These are phyloP conservation scores for Eciton burchellii DNA, from an alignment of 1,140 invertebrate species.

Conservation along the genomic window DNA sequence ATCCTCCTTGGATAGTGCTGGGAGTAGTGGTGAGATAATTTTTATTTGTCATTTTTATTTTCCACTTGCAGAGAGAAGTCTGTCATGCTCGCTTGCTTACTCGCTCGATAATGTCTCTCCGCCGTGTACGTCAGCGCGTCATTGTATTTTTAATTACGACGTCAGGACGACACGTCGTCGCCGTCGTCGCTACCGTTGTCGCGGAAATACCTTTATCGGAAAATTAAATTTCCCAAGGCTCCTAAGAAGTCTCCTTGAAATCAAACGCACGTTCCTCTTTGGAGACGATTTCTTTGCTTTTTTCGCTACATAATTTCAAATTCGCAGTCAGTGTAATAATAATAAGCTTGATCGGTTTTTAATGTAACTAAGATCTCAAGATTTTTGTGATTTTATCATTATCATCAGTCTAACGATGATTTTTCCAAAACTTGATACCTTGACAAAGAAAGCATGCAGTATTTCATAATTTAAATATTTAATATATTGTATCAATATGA, in stretches of 20 bases:
- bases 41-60: constrained; percentile 62
- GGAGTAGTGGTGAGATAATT: constrained; percentile 83
- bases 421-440: not conserved
- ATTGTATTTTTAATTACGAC: constrained; percentile 62
- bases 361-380: not conserved
- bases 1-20: constrained; percentile 85
- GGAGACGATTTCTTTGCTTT: not conserved
- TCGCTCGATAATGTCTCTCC: constrained; percentile 33
- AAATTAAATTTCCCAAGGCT: constrained; percentile 16
- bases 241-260: not conserved
- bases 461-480: not conserved
- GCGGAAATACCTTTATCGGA: constrained; percentile 54
- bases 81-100: not conserved
- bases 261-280: not conserved
- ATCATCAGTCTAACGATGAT: not conserved
- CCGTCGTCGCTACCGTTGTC: constrained; percentile 17
- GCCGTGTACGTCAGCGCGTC: constrained; percentile 39
- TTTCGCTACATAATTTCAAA: not conserved
- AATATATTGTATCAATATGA: not conserved
- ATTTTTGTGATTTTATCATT: not conserved
- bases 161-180: constrained; percentile 52
- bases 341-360: not conserved
- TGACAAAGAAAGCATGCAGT: not conserved
- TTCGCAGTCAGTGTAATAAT: not conserved
- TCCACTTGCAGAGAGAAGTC: constrained; percentile 7